Evolutionary conservation across 2,888 invertebrate species (phyloP).

Genomic region (Cactoblastis cactorum): DNA sequence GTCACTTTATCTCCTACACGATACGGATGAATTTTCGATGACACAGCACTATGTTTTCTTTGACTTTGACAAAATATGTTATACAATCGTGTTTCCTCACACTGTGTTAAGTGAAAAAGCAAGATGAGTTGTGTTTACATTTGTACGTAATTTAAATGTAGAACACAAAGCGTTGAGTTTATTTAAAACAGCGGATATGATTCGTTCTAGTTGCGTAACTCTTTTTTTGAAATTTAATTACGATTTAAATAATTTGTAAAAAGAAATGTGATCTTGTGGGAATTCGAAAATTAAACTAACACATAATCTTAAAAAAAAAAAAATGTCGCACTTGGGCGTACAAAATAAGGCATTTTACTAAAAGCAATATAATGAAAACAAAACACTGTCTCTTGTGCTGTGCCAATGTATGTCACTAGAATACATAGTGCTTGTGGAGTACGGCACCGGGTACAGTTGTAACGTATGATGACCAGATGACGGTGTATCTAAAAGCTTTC

Average conservation of each 20-base stretch:
- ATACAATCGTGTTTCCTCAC: not conserved
- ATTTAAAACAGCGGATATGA: too few relatives aligned
- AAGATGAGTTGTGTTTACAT: too few relatives aligned
- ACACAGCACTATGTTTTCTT: slow-evolving; percentile 35
- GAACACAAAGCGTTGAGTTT: too few relatives aligned
- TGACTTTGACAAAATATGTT: slow-evolving; percentile 2
- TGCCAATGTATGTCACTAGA: slow-evolving; percentile 25
- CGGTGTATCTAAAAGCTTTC: slow-evolving; percentile 55
- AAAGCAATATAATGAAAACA: not conserved
- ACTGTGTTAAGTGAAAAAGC: too few relatives aligned
- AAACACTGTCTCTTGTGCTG: slow-evolving; percentile 1
- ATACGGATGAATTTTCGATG: slow-evolving; percentile 20
- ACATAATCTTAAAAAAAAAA: not conserved
- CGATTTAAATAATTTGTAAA: too few relatives aligned
- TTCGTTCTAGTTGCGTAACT: too few relatives aligned
- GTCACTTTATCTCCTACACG: slow-evolving; percentile 31
- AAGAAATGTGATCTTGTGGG: too few relatives aligned
- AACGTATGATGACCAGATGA: slow-evolving; percentile 43
- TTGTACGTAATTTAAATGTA: too few relatives aligned
- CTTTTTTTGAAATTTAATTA: too few relatives aligned
- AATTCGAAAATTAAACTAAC: too few relatives aligned
- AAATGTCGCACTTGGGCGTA: too few relatives aligned
- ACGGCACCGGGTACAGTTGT: not conserved
- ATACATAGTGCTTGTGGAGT: slow-evolving; percentile 34
- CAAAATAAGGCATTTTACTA: not conserved